A percentile compares a stretch with the other conserved stretches of the same genome.
phyloP scores from a whole-genome alignment of 2,113 vertebrate species.

The Centrocercus urophasianus region DNA sequence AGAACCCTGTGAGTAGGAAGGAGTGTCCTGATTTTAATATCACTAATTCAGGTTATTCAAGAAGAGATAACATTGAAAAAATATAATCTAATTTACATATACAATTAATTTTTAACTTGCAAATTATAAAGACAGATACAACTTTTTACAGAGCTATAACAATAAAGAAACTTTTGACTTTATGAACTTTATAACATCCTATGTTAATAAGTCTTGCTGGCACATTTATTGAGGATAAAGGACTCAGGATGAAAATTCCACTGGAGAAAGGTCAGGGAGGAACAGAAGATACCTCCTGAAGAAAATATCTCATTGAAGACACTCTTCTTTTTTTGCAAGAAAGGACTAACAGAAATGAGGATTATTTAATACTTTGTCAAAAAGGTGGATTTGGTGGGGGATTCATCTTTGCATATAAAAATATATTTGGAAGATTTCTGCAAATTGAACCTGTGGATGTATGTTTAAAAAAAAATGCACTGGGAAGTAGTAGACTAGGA shows the following conservation, averaged over 20 bases:
- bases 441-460: slow-evolving; percentile 53
- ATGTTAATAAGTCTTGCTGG: slow-evolving; percentile 28
- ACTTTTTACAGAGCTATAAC: slow-evolving; percentile 19
- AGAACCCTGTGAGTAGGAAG: neutral
- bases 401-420: slow-evolving; percentile 19
- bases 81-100: neutral
- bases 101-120: neutral
- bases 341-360: slow-evolving; percentile 52
- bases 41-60: neutral
- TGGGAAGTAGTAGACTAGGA: slow-evolving; percentile 56
- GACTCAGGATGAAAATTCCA: slow-evolving; percentile 50
- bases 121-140: neutral
- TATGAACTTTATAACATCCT: slow-evolving; percentile 8
- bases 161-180: slow-evolving; percentile 26
- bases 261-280: slow-evolving; percentile 64
- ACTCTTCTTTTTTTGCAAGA: slow-evolving; percentile 49
- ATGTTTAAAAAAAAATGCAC: neutral
- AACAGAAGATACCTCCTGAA: slow-evolving; percentile 70
- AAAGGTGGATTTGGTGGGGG: slow-evolving; percentile 61
- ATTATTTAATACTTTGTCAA: slow-evolving; percentile 28
- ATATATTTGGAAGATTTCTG: slow-evolving; percentile 57
- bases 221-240: slow-evolving; percentile 48
- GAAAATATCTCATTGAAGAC: slow-evolving; percentile 61
- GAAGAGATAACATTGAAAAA: neutral
- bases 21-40: neutral